These are phyloP conservation scores for Fregata magnificens DNA, from an alignment of 2,113 vertebrate species.

Conservation along the genomic window DNA sequence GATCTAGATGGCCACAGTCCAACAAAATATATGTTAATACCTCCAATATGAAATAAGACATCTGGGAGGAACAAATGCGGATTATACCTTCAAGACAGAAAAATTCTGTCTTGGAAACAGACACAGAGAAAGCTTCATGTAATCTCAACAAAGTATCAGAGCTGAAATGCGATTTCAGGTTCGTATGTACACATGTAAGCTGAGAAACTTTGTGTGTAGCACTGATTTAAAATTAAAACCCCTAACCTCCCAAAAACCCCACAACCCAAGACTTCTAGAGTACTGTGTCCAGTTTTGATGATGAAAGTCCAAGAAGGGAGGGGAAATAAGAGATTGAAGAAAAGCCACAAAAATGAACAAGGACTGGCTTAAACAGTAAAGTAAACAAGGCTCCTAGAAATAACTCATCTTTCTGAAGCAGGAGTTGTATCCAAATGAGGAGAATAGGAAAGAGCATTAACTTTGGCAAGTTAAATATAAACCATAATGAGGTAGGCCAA, in stretches of 20 bases:
- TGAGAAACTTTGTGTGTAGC: background rate
- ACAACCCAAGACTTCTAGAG: background rate
- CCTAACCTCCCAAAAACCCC: accelerated
- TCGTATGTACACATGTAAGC: background rate
- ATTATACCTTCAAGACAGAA: background rate
- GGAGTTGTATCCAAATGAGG: conserved; percentile 10
- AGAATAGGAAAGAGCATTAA: conserved; percentile 16
- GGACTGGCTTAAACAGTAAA: background rate
- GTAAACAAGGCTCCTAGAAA: conserved; percentile 33
- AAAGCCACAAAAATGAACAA: conserved; percentile 15
- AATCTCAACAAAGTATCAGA: background rate
- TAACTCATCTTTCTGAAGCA: conserved; percentile 34
- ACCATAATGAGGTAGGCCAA: background rate
- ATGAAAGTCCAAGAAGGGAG: background rate
- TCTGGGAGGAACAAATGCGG: conserved; percentile 1
- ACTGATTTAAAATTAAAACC: background rate
- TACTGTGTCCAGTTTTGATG: background rate
- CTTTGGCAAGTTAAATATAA: conserved; percentile 49
- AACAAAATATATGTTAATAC: background rate
- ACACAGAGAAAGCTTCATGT: background rate
- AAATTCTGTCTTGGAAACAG: background rate
- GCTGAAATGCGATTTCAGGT: background rate
- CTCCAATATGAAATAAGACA: conserved; percentile 14
- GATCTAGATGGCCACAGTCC: background rate
- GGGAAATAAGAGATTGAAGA: background rate